Evolutionary conservation across 2,888 invertebrate species (phyloP), one percentile per base, ranked within the genome.

Genomic region (Andricus quercusramuli): DNA sequence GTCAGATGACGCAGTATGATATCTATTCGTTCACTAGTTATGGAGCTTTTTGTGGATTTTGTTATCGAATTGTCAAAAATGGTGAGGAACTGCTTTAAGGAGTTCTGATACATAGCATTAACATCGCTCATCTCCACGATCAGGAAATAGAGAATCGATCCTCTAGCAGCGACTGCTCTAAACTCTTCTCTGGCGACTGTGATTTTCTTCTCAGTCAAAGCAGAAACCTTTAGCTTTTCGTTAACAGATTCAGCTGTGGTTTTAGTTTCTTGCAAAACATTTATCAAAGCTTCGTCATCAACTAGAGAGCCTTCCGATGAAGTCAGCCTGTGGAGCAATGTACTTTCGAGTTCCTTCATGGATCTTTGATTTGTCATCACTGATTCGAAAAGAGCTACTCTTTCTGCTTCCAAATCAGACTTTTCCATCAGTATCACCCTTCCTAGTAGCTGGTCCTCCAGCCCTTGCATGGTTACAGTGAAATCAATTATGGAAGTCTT

Each of bases 71-170:
- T 96, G 91, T 99, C 98, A 91, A 99, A 99, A 83, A 99, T 96
- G 17, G 95, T 97, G 66, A 99, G 93, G 93, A 99, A 99, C 92
- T 99, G 99, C 90, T 97, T 97, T 77, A 99, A 93, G 0, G 99
- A 98, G 87, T 98, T 99, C 93, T 99, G 99, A 91, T 99, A 99
- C 99, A 99, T 99, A 13, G 96, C 95, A 90, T 98, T 99, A 0
- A 99, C 98, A 90, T 98, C 96, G 89, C 97, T 97, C 98, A 99
- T 98, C 94, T 99, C 99, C 0, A 99, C 98, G 83, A 99, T 98
- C 64, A 99, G 94, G 91, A 99, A 99, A 91, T 99, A 99, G 1
- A 99, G 93, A 80, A 99, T 98, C 0, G 98, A 98, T 22, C 99
- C 99, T 86, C 99, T 94, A 0, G 97, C 97, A 3, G 99, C 99